A percentile compares a stretch with the other conserved stretches of the same genome.
phyloP scores from a whole-genome alignment of 2,797 vertebrate species.

The Scarus forsteni region DNA sequence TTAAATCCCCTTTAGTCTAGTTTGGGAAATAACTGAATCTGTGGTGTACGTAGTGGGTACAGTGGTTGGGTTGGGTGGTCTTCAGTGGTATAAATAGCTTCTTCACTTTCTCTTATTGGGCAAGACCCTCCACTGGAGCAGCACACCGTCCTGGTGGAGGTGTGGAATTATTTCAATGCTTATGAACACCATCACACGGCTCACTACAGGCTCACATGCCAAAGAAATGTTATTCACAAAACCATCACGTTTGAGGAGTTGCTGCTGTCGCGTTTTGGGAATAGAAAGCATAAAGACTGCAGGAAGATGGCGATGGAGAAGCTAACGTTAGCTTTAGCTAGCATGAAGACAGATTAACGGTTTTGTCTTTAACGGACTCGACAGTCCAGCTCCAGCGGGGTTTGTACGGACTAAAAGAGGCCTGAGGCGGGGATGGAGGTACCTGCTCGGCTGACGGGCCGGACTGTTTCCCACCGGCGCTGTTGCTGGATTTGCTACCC shows the following conservation, averaged over 20 bases:
- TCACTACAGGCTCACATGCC: too few relatives aligned
- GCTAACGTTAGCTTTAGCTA: slow-evolving; percentile 66
- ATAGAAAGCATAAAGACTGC: slow-evolving; percentile 22
- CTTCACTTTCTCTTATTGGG: not conserved
- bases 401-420: fast-evolving
- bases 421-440: fast-evolving
- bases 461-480: slow-evolving; percentile 78
- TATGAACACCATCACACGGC: fast-evolving
- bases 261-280: not conserved
- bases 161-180: not conserved
- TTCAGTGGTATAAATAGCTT: slow-evolving; percentile 54
- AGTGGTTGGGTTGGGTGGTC: not conserved
- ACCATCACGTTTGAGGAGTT: too few relatives aligned
- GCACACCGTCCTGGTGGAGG: fast-evolving
- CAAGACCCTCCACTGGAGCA: fast-evolving
- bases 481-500: slow-evolving; percentile 76
- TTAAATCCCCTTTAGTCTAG: too few relatives aligned
- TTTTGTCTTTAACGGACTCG: not conserved
- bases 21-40: too few relatives aligned
- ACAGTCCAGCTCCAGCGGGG: fast-evolving
- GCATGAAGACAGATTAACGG: not conserved
- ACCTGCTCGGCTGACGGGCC: slow-evolving; percentile 86
- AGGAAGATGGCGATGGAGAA: slow-evolving; percentile 33
- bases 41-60: not conserved
- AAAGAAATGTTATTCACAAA: not conserved